phyloP scores from a whole-genome alignment of 2,888 invertebrate species.

The Diachrysia chrysitis region DNA sequence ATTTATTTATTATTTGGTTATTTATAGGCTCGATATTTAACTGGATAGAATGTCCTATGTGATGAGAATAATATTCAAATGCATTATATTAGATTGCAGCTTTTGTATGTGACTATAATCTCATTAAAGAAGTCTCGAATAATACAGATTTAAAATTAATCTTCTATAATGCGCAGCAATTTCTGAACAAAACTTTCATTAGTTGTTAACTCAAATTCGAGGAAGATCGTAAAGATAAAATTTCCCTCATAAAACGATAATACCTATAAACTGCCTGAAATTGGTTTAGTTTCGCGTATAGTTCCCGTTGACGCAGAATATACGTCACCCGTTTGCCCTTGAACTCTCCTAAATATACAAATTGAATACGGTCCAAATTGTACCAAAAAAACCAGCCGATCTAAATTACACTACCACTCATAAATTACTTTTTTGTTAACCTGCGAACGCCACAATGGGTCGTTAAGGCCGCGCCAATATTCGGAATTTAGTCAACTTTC shows the following conservation, averaged over 20 bases:
- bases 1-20: too few species aligned
- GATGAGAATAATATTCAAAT: too few species aligned
- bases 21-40: too few species aligned
- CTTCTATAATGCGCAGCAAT: neutral
- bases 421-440: conserved; percentile 57
- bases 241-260: conserved; percentile 28
- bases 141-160: neutral
- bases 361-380: conserved; percentile 36
- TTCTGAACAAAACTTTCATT: neutral
- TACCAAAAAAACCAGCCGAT: conserved; percentile 43
- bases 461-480: conserved; percentile 36
- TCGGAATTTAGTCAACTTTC: conserved; percentile 26
- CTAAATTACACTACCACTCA: conserved; percentile 53
- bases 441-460: conserved; percentile 47
- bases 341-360: conserved; percentile 43
- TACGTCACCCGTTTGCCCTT: conserved; percentile 47
- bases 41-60: too few species aligned
- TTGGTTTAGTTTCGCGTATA: conserved; percentile 18
- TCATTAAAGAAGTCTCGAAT: too few species aligned
- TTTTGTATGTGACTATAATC: too few species aligned
- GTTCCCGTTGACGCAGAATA: conserved; percentile 37
- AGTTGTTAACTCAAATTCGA: conserved; percentile 13
- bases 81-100: too few species aligned
- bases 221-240: conserved; percentile 27
- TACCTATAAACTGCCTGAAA: conserved; percentile 7